These are phyloP conservation scores for Nettapus auritus DNA, from an alignment of 2,113 vertebrate genomes.

Conservation along the genomic window DNA sequence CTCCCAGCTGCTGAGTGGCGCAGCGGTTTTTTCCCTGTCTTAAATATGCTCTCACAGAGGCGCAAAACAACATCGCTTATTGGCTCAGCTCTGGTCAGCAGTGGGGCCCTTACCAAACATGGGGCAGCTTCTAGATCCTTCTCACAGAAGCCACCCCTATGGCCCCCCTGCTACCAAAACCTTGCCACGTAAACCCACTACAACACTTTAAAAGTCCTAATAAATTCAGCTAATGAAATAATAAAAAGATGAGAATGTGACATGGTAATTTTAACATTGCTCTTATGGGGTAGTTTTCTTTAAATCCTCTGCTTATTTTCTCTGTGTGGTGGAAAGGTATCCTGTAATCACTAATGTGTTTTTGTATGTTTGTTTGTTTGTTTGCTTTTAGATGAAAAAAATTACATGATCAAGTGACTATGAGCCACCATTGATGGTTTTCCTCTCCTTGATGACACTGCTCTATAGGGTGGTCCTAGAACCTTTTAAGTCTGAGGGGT, in stretches of 20 bases:
- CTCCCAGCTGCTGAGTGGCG: too few relatives aligned
- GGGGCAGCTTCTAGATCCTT: too few relatives aligned
- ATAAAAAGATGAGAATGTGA: background rate
- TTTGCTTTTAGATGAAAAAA: background rate
- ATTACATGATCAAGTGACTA: background rate
- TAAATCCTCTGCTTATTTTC: background rate
- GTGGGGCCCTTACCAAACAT: too few relatives aligned
- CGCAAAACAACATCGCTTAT: too few relatives aligned
- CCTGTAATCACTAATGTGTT: background rate
- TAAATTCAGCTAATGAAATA: background rate
- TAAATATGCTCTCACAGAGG: too few relatives aligned
- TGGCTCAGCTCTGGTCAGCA: too few relatives aligned
- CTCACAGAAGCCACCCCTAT: too few relatives aligned
- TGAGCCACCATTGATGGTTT: background rate
- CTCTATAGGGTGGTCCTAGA: background rate
- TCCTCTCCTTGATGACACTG: background rate
- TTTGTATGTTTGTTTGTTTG: background rate
- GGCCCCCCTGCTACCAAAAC: too few relatives aligned
- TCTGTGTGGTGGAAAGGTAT: background rate
- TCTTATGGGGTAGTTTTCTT: background rate
- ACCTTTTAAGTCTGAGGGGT: background rate
- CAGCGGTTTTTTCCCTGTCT: too few relatives aligned
- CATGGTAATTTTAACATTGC: background rate
- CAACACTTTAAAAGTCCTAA: background rate
- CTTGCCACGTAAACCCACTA: too few relatives aligned